These are phyloP conservation scores for Peromyscus aztecus DNA, from an alignment of 2,797 vertebrate genomes.

Conservation along the genomic window DNA sequence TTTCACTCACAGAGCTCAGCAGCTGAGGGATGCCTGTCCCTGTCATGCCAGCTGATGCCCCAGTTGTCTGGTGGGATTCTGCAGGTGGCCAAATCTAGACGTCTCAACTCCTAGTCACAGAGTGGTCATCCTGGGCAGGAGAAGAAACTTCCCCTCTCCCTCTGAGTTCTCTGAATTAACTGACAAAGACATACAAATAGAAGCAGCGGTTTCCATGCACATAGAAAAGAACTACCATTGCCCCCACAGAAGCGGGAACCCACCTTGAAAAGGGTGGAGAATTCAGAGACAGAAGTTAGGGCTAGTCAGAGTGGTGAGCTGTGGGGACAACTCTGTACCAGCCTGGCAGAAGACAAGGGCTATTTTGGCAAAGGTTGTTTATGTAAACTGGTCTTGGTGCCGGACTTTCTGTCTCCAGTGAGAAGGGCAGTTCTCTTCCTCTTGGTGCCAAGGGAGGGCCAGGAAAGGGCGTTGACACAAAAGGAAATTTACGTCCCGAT, in stretches of 20 bases:
- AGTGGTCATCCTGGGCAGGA: background rate
- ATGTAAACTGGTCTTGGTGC: background rate
- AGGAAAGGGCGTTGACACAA: background rate
- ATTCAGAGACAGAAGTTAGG: background rate
- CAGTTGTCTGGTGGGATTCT: background rate
- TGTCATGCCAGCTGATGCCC: background rate
- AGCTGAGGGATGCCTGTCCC: background rate
- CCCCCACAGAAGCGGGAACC: background rate
- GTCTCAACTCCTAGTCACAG: background rate
- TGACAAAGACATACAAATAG: background rate
- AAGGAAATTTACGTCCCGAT: background rate
- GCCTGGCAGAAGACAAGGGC: background rate
- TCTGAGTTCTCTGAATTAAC: background rate
- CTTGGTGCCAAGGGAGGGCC: background rate
- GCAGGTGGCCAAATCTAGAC: background rate
- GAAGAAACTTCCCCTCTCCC: too few species aligned
- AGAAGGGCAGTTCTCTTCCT: background rate
- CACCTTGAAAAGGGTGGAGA: background rate
- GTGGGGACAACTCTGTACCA: background rate
- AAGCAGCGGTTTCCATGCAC: background rate
- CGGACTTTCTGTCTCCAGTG: background rate
- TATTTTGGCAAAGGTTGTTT: background rate
- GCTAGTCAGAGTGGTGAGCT: background rate
- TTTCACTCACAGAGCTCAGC: background rate
- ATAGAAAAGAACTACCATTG: background rate